Conservation (phyloP, 2,113 vertebrate species). For the Pleuronectes platessa region DNA sequence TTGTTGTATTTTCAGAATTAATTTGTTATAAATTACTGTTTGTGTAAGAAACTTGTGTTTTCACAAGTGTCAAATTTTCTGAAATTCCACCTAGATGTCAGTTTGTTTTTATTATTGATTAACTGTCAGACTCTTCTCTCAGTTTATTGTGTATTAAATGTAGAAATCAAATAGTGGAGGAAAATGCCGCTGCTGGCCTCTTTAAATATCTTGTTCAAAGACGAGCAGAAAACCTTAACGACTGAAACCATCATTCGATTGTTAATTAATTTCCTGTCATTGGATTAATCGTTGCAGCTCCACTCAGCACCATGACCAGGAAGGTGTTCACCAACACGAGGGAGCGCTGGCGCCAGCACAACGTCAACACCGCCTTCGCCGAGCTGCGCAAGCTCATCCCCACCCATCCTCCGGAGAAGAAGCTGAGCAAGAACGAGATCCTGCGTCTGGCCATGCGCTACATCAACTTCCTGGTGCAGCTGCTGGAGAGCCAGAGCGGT, state of each 20-base stretch:
- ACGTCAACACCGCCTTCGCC: conserved; percentile 95
- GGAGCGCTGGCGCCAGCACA: conserved; percentile 97
- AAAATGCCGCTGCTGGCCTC: too few relatives aligned
- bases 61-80: too few relatives aligned
- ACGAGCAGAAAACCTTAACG: neutral
- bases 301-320: conserved; percentile 86
- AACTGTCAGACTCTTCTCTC: too few relatives aligned
- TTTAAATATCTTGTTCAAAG: too few relatives aligned
- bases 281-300: conserved; percentile 7
- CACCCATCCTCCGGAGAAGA: conserved; percentile 97
- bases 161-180: neutral
- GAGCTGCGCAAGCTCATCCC: conserved; percentile 97
- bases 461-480: conserved; percentile 94
- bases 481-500: conserved; percentile 89
- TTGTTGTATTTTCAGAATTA: too few relatives aligned
- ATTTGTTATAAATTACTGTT: too few relatives aligned
- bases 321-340: conserved; percentile 95
- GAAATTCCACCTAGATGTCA: too few relatives aligned
- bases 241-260: neutral
- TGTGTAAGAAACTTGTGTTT: too few relatives aligned
- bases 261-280: neutral
- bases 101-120: too few relatives aligned
- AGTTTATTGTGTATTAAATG: too few relatives aligned
- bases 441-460: conserved; percentile 97
- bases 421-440: conserved; percentile 98